A percentile compares a stretch with the other conserved stretches of the same genome.
These are phyloP conservation scores for Picus viridis DNA, from an alignment of 2,797 vertebrate species.

Conservation along the genomic window DNA sequence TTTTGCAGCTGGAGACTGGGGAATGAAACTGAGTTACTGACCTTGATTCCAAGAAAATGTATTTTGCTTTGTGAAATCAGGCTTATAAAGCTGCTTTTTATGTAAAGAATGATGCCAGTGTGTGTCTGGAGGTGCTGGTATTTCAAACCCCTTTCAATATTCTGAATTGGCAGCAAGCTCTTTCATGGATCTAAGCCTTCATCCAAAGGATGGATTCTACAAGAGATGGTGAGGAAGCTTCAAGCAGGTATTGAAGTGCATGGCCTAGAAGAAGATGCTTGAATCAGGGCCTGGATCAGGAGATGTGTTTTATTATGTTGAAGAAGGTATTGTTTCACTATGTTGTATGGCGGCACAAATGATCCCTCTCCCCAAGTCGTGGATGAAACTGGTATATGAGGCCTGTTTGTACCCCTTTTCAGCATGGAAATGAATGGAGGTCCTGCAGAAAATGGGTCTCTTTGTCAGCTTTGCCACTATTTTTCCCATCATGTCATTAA, in stretches of 20 bases:
- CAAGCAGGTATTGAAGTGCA: conserved; percentile 30
- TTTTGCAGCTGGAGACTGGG: conserved; percentile 56
- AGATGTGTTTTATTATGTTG: background rate
- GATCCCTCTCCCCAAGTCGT: background rate
- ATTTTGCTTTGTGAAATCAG: conserved; percentile 26
- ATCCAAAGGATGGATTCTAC: background rate
- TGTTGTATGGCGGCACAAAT: background rate
- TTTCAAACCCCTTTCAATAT: conserved; percentile 1
- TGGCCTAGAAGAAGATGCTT: conserved; percentile 32
- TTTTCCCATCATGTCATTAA: background rate
- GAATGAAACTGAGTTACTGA: conserved; percentile 61
- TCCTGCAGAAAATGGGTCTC: background rate
- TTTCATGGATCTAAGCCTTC: conserved; percentile 33
- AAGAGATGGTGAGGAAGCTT: conserved; percentile 40
- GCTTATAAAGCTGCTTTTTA: conserved; percentile 43
- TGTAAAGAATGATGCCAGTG: conserved; percentile 28
- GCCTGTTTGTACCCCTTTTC: background rate
- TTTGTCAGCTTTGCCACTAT: background rate
- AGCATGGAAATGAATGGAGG: background rate
- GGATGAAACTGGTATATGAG: background rate
- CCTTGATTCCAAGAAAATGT: conserved; percentile 28
- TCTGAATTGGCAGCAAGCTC: background rate
- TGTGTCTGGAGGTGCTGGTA: background rate
- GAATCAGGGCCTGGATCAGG: conserved; percentile 28
- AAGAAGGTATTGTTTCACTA: background rate